Evolutionary conservation across 2,888 invertebrate species (phyloP).

Genomic region (Hydropsyche betteni): DNA sequence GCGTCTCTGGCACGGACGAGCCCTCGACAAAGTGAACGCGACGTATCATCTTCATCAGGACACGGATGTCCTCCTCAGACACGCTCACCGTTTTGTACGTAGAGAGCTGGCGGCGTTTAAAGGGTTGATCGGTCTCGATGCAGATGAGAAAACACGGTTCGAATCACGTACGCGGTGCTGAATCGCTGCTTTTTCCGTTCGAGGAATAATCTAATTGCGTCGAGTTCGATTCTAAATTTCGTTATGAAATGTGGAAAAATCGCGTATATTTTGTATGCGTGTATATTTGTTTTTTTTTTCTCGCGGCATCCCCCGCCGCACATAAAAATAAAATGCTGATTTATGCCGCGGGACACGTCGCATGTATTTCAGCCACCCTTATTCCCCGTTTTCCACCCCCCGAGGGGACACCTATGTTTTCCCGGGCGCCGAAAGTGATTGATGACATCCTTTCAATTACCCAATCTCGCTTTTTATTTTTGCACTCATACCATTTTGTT

Average conservation of each 20-base stretch:
- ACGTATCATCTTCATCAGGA: conserved; percentile 40
- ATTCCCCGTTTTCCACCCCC: background rate
- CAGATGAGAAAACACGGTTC: too few relatives aligned
- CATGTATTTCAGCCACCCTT: conserved; percentile 22
- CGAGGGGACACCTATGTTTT: conserved; percentile 34
- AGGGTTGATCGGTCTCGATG: background rate
- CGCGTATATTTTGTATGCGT: too few relatives aligned
- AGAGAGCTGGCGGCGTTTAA: background rate
- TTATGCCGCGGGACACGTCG: conserved; percentile 46
- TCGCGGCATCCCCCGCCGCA: conserved; percentile 30
- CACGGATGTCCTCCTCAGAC: conserved; percentile 18
- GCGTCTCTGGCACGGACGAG: conserved; percentile 12
- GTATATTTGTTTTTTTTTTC: background rate
- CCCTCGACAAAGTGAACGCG: conserved; percentile 36
- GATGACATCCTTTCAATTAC: conserved; percentile 41
- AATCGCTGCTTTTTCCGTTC: too few relatives aligned
- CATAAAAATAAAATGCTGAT: conserved; percentile 48
- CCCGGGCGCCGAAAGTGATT: conserved; percentile 33
- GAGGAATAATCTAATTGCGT: too few relatives aligned
- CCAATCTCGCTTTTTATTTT: conserved; percentile 34
- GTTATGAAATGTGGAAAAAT: too few relatives aligned
- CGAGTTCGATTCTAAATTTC: too few relatives aligned
- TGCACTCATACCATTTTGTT: conserved; percentile 22
- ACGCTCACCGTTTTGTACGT: conserved; percentile 13
- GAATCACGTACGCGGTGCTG: too few relatives aligned